A percentile compares a stretch with the other conserved stretches of the same genome.
Conservation (phyloP, 2,797 vertebrate species). For the Sebastes minor region DNA sequence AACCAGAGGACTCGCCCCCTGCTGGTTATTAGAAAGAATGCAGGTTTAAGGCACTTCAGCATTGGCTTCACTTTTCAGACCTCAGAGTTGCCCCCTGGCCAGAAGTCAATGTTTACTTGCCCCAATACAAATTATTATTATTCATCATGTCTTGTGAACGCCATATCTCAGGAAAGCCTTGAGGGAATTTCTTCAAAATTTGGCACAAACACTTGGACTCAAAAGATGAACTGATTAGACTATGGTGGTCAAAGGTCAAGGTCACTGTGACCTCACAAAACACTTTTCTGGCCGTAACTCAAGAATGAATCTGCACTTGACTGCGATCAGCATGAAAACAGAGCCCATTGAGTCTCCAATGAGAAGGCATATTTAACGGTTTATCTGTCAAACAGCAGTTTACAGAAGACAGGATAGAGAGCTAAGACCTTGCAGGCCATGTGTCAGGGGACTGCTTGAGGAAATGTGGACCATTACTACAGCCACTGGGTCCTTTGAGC, state of each 20-base stretch:
- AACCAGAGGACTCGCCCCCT: too few relatives aligned
- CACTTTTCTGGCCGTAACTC: too few relatives aligned
- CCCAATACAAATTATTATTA: background rate
- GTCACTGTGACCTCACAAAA: too few relatives aligned
- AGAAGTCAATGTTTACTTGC: background rate
- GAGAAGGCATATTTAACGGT: background rate
- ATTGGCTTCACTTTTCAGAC: too few relatives aligned
- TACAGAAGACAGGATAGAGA: background rate
- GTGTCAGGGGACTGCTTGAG: background rate
- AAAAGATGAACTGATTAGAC: too few relatives aligned
- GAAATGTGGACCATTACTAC: background rate
- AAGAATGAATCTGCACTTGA: background rate
- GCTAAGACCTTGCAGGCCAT: background rate
- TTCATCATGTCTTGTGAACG: background rate
- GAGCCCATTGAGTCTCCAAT: background rate
- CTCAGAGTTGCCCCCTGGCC: too few relatives aligned
- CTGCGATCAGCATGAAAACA: background rate
- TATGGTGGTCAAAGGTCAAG: too few relatives aligned
- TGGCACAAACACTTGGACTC: too few relatives aligned
- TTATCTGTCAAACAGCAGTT: background rate
- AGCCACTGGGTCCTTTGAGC: background rate
- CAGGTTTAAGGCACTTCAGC: too few relatives aligned
- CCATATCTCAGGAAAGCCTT: too few relatives aligned
- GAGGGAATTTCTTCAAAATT: too few relatives aligned
- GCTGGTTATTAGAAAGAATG: too few relatives aligned